Percentiles rank a stretch among this genome's conserved stretches.
Evolutionary conservation across 92 coral and sea anemone species (phyloP).

Genomic region (Phymanthus crucifer): DNA sequence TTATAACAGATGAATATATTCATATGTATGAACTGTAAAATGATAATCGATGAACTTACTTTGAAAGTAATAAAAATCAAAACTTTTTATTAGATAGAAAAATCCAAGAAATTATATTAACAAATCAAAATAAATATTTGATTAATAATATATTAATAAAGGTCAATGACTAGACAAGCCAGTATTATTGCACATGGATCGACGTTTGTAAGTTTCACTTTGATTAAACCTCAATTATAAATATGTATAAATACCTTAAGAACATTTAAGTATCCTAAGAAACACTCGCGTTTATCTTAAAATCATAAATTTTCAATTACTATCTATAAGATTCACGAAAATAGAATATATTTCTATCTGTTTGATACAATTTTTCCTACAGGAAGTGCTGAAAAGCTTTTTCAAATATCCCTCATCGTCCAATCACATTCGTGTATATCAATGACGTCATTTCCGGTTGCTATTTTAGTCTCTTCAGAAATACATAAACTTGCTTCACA

Average conservation of each 20-base stretch:
- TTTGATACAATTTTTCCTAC: conserved; percentile 6
- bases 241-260: neutral
- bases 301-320: neutral
- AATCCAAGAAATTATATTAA: no score
- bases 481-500: conserved; percentile 10
- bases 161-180: no score
- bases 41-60: no score
- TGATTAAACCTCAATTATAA: neutral
- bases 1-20: no score
- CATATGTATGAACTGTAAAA: no score
- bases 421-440: conserved; percentile 13
- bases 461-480: conserved; percentile 15
- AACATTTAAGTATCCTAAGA: neutral
- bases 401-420: neutral
- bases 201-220: neutral
- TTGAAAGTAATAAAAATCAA: no score
- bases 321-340: neutral
- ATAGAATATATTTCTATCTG: neutral
- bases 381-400: neutral
- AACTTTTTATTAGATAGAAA: no score
- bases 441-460: conserved; percentile 34
- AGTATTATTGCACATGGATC: neutral
- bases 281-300: neutral
- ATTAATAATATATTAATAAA: no score
- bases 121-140: no score